Base-by-base conservation (phyloP, 2,113 vertebrate species). In the Morone saxatilis region DNA sequence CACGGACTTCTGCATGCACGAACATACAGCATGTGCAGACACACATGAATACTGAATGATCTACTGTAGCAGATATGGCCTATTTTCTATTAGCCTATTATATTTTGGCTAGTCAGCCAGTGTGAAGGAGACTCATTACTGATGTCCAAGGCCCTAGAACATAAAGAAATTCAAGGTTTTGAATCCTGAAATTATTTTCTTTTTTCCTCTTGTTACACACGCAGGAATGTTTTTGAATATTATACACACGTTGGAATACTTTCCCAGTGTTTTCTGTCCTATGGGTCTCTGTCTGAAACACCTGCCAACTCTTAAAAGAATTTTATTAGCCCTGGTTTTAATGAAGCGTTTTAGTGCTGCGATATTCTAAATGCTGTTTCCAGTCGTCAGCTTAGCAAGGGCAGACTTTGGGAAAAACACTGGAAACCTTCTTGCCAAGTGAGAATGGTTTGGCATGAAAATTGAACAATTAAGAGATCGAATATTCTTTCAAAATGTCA, bases 321-420 rank as follows among this genome's bases (percentile, higher is more conserved):
- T 67, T 85, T 71, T 40, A 76, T 45, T 71, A 70, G 63, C 53
- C 48, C 70, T 16, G 17, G 50, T 59, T 71, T 60, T 40, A 85
- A 71, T 80, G 59, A 51, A 76, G 50, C 31, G 22, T 71, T 76
- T 76, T 45, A 85, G 61, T 60, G 59, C 59, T 4, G 72, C 4
- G 2, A 47, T 71, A 16, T 38, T 76, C 8, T 16, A 14, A 50
- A 50, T 25, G 19, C 22, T 19, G 65, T 47, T 41, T 53, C 67
- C 19, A 7, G 38, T 70, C 16, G n/a, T 14, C 36, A 20, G 40
- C 9, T 25, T 5, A 13, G 11, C 40, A 66, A 66, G 43, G 51
- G 22, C 59, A 12, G 53, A 63, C 41, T 57, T 12, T 12, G 31
- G 19, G 43, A 70, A 17, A 70, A 38, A 56, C 41, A 51, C 4